These are phyloP conservation scores for Hestina assimilis DNA, from an alignment of 1,140 invertebrate species.

Conservation along the genomic window DNA sequence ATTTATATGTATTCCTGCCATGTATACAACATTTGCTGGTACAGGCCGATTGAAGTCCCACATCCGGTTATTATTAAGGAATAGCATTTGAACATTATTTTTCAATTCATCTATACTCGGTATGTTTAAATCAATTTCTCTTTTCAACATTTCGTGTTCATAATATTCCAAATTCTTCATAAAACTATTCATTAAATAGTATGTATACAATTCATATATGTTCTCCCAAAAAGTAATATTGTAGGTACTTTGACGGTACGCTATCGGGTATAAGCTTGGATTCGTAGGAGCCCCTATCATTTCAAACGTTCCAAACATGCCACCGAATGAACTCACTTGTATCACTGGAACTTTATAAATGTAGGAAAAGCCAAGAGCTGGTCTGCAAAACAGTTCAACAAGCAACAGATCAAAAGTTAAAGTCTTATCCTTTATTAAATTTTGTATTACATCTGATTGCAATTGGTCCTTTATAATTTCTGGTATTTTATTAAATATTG, in stretches of 20 bases:
- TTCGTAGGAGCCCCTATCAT: slow-evolving; percentile 33
- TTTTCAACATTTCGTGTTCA: slow-evolving; percentile 23
- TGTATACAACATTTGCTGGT: slow-evolving; percentile 77
- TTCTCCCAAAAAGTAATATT: slow-evolving; percentile 33
- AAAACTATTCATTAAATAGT: slow-evolving; percentile 1
- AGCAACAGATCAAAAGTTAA: slow-evolving; percentile 43
- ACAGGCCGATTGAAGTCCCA: slow-evolving; percentile 72
- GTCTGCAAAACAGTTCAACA: slow-evolving; percentile 26
- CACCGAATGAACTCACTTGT: slow-evolving; percentile 41
- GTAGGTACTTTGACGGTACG: slow-evolving; percentile 16
- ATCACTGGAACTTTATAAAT: slow-evolving; percentile 44
- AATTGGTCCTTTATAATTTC: slow-evolving; percentile 32
- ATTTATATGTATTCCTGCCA: slow-evolving; percentile 79
- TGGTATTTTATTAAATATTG: not conserved
- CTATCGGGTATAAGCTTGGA: slow-evolving; percentile 40
- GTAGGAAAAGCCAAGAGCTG: slow-evolving; percentile 30
- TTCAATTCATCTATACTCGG: slow-evolving; percentile 38
- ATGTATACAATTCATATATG: slow-evolving; percentile 16
- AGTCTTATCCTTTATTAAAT: slow-evolving; percentile 28
- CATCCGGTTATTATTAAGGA: slow-evolving; percentile 64
- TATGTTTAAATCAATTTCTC: slow-evolving; percentile 31
- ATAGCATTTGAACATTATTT: slow-evolving; percentile 56
- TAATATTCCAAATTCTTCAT: not conserved
- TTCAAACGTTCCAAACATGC: slow-evolving; percentile 19
- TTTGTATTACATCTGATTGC: slow-evolving; percentile 29